Conservation (phyloP, 2,888 invertebrate species). For the Andrena dorsata region DNA sequence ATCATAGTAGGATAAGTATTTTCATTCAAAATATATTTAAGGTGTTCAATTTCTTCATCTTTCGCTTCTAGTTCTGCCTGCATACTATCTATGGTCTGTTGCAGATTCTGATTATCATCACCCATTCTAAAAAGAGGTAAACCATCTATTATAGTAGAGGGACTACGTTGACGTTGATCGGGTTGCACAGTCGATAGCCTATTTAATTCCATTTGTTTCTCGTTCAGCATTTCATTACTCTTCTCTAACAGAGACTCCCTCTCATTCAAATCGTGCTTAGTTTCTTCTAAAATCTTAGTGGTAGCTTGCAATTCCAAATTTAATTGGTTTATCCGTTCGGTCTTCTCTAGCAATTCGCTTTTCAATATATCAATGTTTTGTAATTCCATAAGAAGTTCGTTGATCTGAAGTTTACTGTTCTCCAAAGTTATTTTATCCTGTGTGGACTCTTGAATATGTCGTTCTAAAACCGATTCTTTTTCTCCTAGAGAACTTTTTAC, state of each 20-base stretch:
- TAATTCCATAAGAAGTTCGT: constrained; percentile 18
- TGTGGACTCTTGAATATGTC: constrained; percentile 45
- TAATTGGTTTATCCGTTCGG: constrained; percentile 89
- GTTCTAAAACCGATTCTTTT: constrained; percentile 46
- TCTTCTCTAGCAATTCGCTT: constrained; percentile 84
- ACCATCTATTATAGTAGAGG: constrained; percentile 56
- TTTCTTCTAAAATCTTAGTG: constrained; percentile 33
- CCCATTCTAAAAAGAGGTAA: constrained; percentile 75
- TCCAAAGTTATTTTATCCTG: constrained; percentile 66
- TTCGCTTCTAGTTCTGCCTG: constrained; percentile 86
- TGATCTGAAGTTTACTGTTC: constrained; percentile 52
- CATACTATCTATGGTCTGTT: constrained; percentile 64
- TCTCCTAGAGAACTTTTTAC: constrained; percentile 76
- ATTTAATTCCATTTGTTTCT: constrained; percentile 67
- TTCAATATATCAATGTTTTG: constrained; percentile 46
- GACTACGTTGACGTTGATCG: background rate
- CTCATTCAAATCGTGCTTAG: constrained; percentile 36
- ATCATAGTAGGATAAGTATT: constrained; percentile 79
- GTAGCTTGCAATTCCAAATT: constrained; percentile 87
- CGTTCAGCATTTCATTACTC: constrained; percentile 48
- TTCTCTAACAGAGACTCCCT: constrained; percentile 55
- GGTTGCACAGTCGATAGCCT: constrained; percentile 27
- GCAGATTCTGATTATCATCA: constrained; percentile 62
- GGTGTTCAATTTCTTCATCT: constrained; percentile 90
- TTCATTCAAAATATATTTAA: constrained; percentile 89